Evolutionary conservation across 2,113 vertebrate genomes (phyloP).

Genomic region (Neolamprologus sp.): DNA sequence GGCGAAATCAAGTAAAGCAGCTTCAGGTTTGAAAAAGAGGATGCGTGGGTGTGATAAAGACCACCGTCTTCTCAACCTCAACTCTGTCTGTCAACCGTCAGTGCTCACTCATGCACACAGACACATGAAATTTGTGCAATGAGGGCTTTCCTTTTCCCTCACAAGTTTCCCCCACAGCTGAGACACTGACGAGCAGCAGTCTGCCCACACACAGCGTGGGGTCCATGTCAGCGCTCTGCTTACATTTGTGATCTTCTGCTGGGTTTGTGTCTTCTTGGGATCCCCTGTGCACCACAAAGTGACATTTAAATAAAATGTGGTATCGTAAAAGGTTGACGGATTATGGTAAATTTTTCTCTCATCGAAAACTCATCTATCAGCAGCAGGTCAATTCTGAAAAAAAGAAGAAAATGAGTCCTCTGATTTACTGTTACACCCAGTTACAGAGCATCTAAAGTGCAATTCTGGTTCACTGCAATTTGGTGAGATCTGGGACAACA

Average conservation of each 20-base stretch:
- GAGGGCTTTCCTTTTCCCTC: slow-evolving; percentile 26
- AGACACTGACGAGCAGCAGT: not conserved
- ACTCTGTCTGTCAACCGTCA: not conserved
- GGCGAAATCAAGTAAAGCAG: not conserved
- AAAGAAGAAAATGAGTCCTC: not conserved
- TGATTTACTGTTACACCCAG: not conserved
- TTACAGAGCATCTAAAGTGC: not conserved
- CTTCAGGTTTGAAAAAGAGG: not conserved
- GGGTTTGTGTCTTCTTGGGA: not conserved
- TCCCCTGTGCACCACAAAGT: not conserved
- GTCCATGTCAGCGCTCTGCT: not conserved
- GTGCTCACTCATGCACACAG: not conserved
- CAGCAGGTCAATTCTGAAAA: not conserved
- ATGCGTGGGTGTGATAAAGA: slow-evolving; percentile 25
- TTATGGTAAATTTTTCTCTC: not conserved
- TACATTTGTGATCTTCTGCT: not conserved
- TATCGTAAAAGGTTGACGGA: not conserved
- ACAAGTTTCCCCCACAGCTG: slow-evolving; percentile 3
- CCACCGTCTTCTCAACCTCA: slow-evolving; percentile 11
- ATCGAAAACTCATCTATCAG: not conserved
- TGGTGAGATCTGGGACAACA: not conserved
- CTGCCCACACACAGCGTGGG: slow-evolving; percentile 22
- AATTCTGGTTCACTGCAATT: not conserved
- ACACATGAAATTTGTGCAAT: not conserved
- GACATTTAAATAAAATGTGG: slow-evolving; percentile 1